Base-by-base conservation (phyloP, 2,888 invertebrate species). In the Sphinx pinastri region DNA sequence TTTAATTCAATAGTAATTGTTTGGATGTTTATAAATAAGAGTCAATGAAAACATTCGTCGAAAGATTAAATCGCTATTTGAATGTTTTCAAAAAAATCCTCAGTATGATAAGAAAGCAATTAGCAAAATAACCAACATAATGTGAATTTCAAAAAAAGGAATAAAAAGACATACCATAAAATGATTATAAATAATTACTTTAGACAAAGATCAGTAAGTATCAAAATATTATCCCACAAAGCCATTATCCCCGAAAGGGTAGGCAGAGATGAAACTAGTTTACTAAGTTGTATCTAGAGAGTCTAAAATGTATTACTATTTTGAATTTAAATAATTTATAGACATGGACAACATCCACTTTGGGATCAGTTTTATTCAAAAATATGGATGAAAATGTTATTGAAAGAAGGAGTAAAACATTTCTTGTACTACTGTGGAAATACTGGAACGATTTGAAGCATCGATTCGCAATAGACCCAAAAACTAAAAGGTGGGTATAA, bases 331-430 rank as follows among this genome's bases (percentile, higher is more conserved):
- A n/a, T n/a, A n/a, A n/a, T n/a, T n/a, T n/a, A n/a, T 16, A 66
- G 63, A 47, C 16, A 13, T 66, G 63, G 63, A 66, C 45, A 16
- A 66, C 63, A 12, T 66, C 63, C 13, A 66, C 16, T 13, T 19
- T 66, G 10, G 63, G 63, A 49, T 31, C 63, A 11, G 6, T 66
- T 19, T 16, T 66, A 49, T 66, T 12, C 47, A 66, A 66, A 47
- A 47, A 57, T 25, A 11, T 57, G 10, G 19, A 66, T 19, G 63
- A 19, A 59, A 19, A 2, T 12, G 2, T 10, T 5, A n/a, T 47
- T 2, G 14, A 66, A 12, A 66, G 16, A 47, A 19, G 16, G 2
- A 25, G 11, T 47, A 45, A 47, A 19, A 47, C 14, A 4, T 66
- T 66, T 16, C 8, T 47, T 49, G 19, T 66, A 49, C 63, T 66